Evolutionary conservation across 2,797 vertebrate genomes (phyloP), one percentile per base, ranked within the genome.

Genomic region (Fistularia commersonii): DNA sequence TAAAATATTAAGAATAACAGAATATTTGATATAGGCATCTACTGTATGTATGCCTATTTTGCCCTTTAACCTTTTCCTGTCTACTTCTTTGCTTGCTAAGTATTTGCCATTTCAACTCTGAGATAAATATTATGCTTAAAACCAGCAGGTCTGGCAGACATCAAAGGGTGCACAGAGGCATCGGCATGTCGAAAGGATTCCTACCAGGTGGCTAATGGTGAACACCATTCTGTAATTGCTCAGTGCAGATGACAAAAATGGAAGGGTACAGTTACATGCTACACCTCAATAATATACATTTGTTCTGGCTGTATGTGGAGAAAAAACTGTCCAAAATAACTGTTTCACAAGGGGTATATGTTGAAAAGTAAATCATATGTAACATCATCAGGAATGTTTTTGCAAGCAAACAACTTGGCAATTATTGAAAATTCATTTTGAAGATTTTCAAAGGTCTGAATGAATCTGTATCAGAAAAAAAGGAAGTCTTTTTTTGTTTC

Each of bases 171-270:
- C 15, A 4, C 48, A 44, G 39, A 50, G 71, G 74, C 77, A 74
- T 65, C 64, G 47, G 54, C 32, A 47, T 65, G 81, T 84, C 79
- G 80, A 52, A 64, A 32, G 33, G 23, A 41, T 6, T 38, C 41
- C 61, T 55, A 46, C 79, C 85, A 83, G 83, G 73, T 84, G 82
- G 72, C 76, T 77, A 73, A 69, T 77, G 53, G 66, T 39, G 52
- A 80, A 48, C 64, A 67, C 66, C 46, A 51, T 72, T 54, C 74
- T 75, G 69, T 77, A 79, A 86, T 74, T 80, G 57, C 49, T 76
- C 66, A 40, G 60, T 35, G n/a, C 11, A 35, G 47, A 55, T 53
- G 57, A 61, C 57, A 67, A 51, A 80, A 82, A 84, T 78, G 48
- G 48, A 76, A 52, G 76, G 79, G 60, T 78, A 44, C 15, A 54